phyloP scores from a whole-genome alignment of 2,888 invertebrate species.

The Mechanitis mazaeus region DNA sequence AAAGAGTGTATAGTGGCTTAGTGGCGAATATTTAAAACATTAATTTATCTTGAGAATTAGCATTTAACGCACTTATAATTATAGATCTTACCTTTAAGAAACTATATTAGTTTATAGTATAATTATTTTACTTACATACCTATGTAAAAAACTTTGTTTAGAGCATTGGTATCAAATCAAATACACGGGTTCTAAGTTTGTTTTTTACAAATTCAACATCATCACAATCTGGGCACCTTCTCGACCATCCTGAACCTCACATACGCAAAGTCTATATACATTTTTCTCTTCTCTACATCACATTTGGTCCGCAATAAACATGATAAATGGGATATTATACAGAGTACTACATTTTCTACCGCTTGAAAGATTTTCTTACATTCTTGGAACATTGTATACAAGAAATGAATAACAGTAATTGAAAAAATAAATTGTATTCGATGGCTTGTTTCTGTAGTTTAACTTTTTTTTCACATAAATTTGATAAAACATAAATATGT shows the following conservation, averaged over 20 bases:
- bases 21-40: too few species aligned
- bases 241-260: not conserved
- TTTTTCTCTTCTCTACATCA: slow-evolving; percentile 2
- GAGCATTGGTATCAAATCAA: too few species aligned
- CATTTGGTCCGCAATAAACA: slow-evolving; percentile 6
- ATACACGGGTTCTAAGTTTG: too few species aligned
- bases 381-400: not conserved
- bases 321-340: slow-evolving; percentile 1
- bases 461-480: not conserved
- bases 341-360: slow-evolving; percentile 5
- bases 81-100: too few species aligned
- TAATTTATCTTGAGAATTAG: too few species aligned
- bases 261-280: not conserved
- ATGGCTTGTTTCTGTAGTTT: not conserved
- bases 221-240: not conserved
- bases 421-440: not conserved
- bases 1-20: too few species aligned
- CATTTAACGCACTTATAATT: too few species aligned
- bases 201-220: too few species aligned
- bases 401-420: not conserved
- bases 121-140: too few species aligned
- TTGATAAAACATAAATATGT: too few species aligned
- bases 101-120: too few species aligned
- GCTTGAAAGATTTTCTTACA: slow-evolving; percentile 3
- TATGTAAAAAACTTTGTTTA: too few species aligned